These are phyloP conservation scores for Tetrapedia diversipes DNA, from an alignment of 2,888 invertebrate genomes.

Conservation along the genomic window DNA sequence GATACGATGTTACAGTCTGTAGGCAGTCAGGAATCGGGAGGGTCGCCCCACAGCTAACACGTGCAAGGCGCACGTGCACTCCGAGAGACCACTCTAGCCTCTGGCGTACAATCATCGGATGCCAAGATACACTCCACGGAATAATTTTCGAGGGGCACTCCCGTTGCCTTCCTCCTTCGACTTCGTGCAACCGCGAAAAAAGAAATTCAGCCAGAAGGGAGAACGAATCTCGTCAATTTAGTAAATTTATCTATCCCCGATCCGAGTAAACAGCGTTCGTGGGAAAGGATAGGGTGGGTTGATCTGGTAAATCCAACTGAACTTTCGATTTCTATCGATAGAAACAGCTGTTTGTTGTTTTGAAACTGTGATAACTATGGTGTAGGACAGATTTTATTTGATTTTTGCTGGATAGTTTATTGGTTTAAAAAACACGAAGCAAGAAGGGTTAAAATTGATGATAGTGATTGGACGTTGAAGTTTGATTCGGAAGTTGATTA, in stretches of 20 bases:
- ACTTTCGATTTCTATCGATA: no score
- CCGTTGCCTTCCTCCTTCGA: constrained; percentile 60
- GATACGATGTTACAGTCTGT: constrained; percentile 80
- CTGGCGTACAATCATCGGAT: constrained; percentile 81
- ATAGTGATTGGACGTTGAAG: no score
- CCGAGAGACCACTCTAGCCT: constrained; percentile 80
- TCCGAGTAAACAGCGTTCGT: neutral
- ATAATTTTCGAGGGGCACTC: constrained; percentile 78
- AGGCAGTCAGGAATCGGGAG: constrained; percentile 79
- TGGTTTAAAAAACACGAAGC: no score
- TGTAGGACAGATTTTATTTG: no score
- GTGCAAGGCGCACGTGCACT: constrained; percentile 82
- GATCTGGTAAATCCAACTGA: neutral
- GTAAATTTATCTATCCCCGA: neutral
- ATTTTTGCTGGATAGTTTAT: no score
- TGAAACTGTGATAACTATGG: no score
- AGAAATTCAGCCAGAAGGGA: constrained; percentile 51
- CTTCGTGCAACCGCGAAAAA: constrained; percentile 46
- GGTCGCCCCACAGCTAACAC: constrained; percentile 81
- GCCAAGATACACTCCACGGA: constrained; percentile 81
- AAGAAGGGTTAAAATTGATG: no score
- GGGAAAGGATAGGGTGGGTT: neutral
- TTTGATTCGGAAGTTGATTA: no score
- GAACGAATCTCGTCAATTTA: constrained; percentile 56
- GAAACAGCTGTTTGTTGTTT: no score